Base-by-base conservation (phyloP, 2,888 invertebrate genomes). In the Crioceris asparagi region DNA sequence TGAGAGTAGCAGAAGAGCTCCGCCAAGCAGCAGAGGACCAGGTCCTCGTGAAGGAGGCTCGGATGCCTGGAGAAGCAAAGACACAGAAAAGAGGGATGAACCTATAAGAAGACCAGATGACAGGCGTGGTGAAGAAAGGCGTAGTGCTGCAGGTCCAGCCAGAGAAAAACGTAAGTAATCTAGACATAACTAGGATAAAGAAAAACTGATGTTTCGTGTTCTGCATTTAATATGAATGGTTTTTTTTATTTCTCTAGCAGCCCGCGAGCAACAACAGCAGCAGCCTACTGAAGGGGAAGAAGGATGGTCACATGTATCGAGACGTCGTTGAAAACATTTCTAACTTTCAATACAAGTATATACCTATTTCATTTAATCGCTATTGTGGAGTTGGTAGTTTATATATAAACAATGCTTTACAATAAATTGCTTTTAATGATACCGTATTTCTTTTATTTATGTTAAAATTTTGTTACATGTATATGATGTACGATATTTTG, bases 131-230 rank as follows among this genome's bases (percentile, higher is more conserved):
- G 30, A 23, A 11, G 36, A 27, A 6, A 44, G 15, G 40, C 43
- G 36, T 37, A 41, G 19, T 2, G 40, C 49, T 7, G 48, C 57
- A 14, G 41, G 52, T 15, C 52, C 33, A 15, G 12, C 33, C 38
- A 49, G 49, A 32, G 60, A 61, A 35, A 62, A 58, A 54, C 57
- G 61, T 61, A 53, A 58, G 59, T 54, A 33, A 31, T 26, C 35
- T 32, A 26, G 17, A 19, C 32, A 34, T 30, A 44, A 27, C 29
- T 39, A 38, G 27, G n/a, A n/a, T n/a, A n/a, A n/a, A n/a, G n/a
- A n/a, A n/a, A n/a, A n/a, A n/a, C n/a, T n/a, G n/a, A n/a, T n/a
- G n/a, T n/a, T n/a, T n/a, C n/a, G n/a, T n/a, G n/a, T n/a, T n/a
- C n/a, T n/a, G n/a, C n/a, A n/a, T n/a, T 21, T 7, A 21, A 25